Evolutionary conservation across 2,797 vertebrate species (phyloP).

Genomic region (Danio tinwini): DNA sequence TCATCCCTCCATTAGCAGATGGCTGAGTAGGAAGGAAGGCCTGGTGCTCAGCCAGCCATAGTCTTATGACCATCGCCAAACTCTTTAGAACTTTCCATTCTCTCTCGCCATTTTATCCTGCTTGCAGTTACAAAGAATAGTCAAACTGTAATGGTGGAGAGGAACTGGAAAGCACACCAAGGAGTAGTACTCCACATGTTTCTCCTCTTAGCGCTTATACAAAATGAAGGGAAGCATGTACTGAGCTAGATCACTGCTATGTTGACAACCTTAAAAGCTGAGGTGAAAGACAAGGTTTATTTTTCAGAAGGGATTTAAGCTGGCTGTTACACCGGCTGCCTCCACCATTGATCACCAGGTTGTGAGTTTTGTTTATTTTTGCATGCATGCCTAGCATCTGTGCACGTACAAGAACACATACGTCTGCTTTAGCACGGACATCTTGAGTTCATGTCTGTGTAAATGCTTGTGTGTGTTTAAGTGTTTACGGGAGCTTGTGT

Average conservation of each 20-base stretch:
- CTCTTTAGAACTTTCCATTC: constrained; percentile 56
- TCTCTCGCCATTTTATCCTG: not conserved
- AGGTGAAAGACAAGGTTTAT: not conserved
- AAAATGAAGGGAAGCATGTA: not conserved
- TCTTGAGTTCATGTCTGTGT: constrained; percentile 20
- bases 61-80: constrained; percentile 63
- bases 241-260: not conserved
- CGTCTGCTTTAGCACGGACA: not conserved
- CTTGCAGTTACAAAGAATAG: constrained; percentile 21
- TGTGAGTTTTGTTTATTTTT: constrained; percentile 29
- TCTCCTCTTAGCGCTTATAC: constrained; percentile 8
- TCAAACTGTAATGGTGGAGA: constrained; percentile 8
- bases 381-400: constrained; percentile 15
- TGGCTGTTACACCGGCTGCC: not conserved
- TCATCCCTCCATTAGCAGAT: constrained; percentile 58
- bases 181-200: not conserved
- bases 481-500: constrained; percentile 11
- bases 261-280: not conserved
- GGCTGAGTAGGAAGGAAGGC: constrained; percentile 59
- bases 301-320: not conserved
- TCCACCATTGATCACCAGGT: constrained; percentile 22
- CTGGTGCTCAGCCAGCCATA: constrained; percentile 53
- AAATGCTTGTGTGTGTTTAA: constrained; percentile 5
- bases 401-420: constrained; percentile 13
- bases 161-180: constrained; percentile 25